Evolutionary conservation across 1,140 invertebrate genomes (phyloP), one percentile per base, ranked within the genome.

Genomic region (Ditylenchus dipsaci): DNA sequence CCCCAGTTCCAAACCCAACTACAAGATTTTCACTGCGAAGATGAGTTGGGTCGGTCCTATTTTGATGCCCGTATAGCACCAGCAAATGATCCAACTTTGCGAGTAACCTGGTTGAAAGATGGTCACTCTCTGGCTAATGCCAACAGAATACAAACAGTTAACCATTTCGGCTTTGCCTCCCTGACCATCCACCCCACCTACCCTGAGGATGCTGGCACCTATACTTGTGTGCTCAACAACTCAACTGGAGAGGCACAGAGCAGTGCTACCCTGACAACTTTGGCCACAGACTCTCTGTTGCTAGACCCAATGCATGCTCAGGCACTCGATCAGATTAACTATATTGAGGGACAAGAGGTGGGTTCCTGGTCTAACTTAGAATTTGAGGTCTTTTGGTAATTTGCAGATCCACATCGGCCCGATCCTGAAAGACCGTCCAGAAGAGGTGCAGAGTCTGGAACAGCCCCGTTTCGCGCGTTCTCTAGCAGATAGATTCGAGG

Each of bases 221-320:
- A 95, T 78, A 92, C 91, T 19, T 94, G 91, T 81, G 87, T 91
- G 76, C 91, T 92, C 0, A 89, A 87, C 30, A 95, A 95, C 81
- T 88, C 89, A 68, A 84, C 92, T 29, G 92, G 92, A 49, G 89
- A 93, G 80, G 91, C 90, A 68, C 88, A 88, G 27, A 91, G 91
- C 0, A 87, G 89, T 0, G 91, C 91, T 77, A 89, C 88, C 49
- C 86, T 94, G 43, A 63, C 78, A 33, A 75, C 82, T 17, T 72
- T 78, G 23, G 67, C 67, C n/a, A 49, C 65, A 7, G 77, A 73
- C 13, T 23, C 88, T 74, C 91, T 97, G 71, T 93, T 97, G 81
- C 86, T 89, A 76, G 94, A 97, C 77, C 92, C 93, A 29, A 91
- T 94, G 85, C 88, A 94, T 83, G 94, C 94, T 1, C 93, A 96